These are phyloP conservation scores for Numenius phaeopus DNA, from an alignment of 2,797 vertebrate genomes.

Conservation along the genomic window DNA sequence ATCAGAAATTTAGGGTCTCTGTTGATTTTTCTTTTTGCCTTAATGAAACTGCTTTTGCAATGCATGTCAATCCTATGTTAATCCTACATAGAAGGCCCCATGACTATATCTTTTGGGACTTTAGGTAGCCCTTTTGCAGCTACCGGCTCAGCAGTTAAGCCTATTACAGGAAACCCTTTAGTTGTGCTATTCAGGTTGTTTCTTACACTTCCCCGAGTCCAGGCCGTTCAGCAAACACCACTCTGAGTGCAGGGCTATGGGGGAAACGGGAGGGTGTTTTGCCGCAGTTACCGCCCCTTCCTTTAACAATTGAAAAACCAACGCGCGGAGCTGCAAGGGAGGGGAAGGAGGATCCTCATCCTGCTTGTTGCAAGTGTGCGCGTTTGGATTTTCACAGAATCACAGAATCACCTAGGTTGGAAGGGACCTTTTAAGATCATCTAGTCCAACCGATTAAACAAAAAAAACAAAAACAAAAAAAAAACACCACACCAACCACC, in stretches of 20 bases:
- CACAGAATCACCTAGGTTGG: too few species aligned
- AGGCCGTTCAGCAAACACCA: neutral
- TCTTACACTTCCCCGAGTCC: neutral
- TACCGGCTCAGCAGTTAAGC: neutral
- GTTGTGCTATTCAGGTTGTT: neutral
- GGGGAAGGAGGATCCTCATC: neutral
- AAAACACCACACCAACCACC: too few species aligned
- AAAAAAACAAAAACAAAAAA: too few species aligned
- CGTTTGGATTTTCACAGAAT: neutral
- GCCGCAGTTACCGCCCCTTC: neutral
- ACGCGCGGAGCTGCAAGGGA: fast-evolving
- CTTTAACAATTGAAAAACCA: neutral
- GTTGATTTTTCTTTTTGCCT: neutral
- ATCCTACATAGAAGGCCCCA: fast-evolving
- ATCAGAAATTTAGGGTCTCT: neutral
- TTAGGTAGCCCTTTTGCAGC: neutral
- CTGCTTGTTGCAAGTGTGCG: neutral
- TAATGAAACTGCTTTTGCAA: neutral
- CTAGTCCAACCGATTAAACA: too few species aligned
- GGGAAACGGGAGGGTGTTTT: neutral
- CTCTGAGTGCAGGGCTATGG: fast-evolving
- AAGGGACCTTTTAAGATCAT: too few species aligned
- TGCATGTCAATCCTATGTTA: fast-evolving
- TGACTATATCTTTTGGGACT: neutral
- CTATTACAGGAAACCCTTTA: neutral